A percentile compares a stretch with the other conserved stretches of the same genome.
phyloP scores from a whole-genome alignment of 2,888 invertebrate species.

The Tetropium fuscum region DNA sequence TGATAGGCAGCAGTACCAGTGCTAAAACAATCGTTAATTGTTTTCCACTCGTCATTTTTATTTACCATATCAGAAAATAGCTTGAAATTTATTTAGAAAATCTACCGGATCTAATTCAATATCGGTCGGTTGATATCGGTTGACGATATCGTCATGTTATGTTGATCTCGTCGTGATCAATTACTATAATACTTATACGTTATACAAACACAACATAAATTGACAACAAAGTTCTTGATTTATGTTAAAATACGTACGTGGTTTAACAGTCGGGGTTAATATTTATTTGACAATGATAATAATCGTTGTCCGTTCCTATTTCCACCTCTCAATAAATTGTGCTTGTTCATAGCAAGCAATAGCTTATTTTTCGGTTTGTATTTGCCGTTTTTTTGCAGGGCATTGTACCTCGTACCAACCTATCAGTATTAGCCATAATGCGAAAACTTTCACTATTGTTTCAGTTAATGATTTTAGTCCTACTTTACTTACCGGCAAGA shows the following conservation, averaged over 20 bases:
- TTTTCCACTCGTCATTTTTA: conserved; percentile 5
- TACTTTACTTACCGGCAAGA: conserved; percentile 22
- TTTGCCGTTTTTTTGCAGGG: conserved; percentile 26
- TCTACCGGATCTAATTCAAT: too few species aligned
- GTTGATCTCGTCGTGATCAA: not conserved
- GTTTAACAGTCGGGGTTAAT: too few species aligned
- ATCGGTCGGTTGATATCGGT: too few species aligned
- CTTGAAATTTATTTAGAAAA: too few species aligned
- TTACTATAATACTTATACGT: too few species aligned
- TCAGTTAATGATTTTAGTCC: conserved; percentile 32
- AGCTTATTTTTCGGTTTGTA: conserved; percentile 19
- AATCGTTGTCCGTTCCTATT: too few species aligned
- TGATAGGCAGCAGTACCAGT: conserved; percentile 16
- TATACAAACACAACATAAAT: not conserved
- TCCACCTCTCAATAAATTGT: not conserved
- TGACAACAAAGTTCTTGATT: not conserved
- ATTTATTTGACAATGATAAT: too few species aligned
- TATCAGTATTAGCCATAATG: conserved; percentile 20
- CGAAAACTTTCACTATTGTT: conserved; percentile 44
- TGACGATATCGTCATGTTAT: not conserved
- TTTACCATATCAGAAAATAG: too few species aligned
- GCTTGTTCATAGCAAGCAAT: not conserved
- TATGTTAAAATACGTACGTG: not conserved
- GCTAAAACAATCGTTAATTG: conserved; percentile 10
- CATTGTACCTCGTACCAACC: conserved; percentile 26